Evolutionary conservation across 2,797 vertebrate species (phyloP).

Genomic region (Lacerta viridis): DNA sequence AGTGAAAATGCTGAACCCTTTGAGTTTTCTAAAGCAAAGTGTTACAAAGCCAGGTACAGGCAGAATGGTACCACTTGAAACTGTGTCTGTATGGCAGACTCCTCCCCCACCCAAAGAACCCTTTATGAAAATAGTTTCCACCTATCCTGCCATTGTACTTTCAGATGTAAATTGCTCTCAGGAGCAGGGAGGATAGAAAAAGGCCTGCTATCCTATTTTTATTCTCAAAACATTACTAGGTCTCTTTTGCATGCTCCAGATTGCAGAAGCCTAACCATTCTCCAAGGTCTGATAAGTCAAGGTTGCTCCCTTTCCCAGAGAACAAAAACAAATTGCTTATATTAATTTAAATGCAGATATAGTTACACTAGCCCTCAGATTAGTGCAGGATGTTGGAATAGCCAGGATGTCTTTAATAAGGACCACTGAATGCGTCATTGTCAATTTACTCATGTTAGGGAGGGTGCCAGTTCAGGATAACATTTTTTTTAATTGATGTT

Average conservation of each 20-base stretch:
- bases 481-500: background rate
- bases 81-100: background rate
- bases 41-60: background rate
- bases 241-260: background rate
- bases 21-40: background rate
- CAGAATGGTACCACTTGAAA: background rate
- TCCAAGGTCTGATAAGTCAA: background rate
- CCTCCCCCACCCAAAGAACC: background rate
- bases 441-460: background rate
- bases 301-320: background rate
- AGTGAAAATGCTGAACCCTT: background rate
- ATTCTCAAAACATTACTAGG: background rate
- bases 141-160: constrained; percentile 1
- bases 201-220: background rate
- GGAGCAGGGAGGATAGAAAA: background rate
- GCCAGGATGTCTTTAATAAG: background rate
- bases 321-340: constrained; percentile 12
- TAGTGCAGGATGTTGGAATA: background rate
- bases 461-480: background rate
- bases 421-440: background rate
- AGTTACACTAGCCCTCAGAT: background rate
- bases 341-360: background rate
- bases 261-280: background rate
- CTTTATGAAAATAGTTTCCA: background rate
- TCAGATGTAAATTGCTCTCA: background rate